phyloP scores from a whole-genome alignment of 1,140 invertebrate species.

The Ostrea denselamellosa region DNA sequence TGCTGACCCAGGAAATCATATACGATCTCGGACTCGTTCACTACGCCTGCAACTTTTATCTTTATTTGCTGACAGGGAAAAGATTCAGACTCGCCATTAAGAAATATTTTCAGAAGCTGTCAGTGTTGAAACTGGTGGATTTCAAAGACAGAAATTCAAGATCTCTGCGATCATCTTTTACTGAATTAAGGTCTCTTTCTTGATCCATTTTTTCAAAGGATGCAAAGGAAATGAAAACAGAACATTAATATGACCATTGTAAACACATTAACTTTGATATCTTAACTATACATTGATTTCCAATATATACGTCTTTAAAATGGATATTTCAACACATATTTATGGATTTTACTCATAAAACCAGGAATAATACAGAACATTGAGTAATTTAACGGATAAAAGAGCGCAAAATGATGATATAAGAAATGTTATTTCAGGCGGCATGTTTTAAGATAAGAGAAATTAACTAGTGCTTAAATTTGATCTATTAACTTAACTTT shows the following conservation, averaged over 20 bases:
- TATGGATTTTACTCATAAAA: not conserved
- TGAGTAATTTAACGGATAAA: not conserved
- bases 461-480: not conserved
- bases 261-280: not conserved
- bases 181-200: constrained; percentile 16
- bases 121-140: constrained; percentile 33
- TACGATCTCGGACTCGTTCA: constrained; percentile 68
- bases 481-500: not conserved
- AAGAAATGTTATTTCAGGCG: not conserved
- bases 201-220: not conserved
- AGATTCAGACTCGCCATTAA: constrained; percentile 61
- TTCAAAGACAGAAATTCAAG: constrained; percentile 5
- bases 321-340: not conserved
- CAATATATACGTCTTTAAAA: not conserved
- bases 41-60: constrained; percentile 69
- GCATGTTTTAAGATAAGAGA: not conserved
- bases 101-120: constrained; percentile 35
- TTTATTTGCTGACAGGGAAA: constrained; percentile 66
- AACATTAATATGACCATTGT: not conserved
- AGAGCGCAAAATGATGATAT: not conserved
- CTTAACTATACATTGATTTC: not conserved
- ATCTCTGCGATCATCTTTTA: constrained; percentile 25
- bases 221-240: constrained; percentile 20
- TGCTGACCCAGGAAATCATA: constrained; percentile 58
- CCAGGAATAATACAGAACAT: not conserved